Evolutionary conservation across 2,797 vertebrate genomes (phyloP).

Genomic region (Distichodus sexfasciatus): DNA sequence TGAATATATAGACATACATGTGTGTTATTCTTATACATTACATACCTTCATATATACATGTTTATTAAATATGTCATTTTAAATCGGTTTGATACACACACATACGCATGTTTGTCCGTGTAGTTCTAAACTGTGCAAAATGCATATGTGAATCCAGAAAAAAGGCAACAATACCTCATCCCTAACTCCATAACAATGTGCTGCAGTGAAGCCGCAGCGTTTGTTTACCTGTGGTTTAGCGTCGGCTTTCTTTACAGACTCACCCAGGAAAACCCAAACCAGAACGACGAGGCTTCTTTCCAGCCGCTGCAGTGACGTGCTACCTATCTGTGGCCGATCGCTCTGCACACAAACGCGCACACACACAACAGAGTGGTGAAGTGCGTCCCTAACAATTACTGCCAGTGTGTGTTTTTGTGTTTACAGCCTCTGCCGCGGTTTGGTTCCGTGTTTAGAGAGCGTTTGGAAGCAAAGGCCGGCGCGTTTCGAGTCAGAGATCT

Average conservation of each 20-base stretch:
- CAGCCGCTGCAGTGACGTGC: neutral
- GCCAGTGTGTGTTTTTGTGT: neutral
- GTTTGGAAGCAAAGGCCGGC: neutral
- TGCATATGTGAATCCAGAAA: too few species aligned
- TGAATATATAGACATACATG: too few species aligned
- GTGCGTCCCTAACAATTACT: neutral
- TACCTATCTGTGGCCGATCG: neutral
- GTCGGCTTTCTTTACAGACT: neutral
- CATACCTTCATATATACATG: too few species aligned
- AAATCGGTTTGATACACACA: too few species aligned
- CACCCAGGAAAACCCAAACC: constrained; percentile 15
- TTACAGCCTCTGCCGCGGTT: neutral
- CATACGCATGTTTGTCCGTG: too few species aligned
- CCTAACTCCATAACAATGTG: too few species aligned
- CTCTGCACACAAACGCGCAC: neutral
- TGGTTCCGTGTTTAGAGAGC: constrained; percentile 13
- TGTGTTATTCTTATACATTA: too few species aligned
- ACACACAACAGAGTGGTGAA: constrained; percentile 3
- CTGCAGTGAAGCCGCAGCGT: too few species aligned
- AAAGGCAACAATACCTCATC: too few species aligned
- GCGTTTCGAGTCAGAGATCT: neutral
- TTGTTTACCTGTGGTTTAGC: neutral
- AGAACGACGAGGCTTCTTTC: neutral
- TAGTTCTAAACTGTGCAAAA: too few species aligned
- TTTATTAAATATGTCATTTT: too few species aligned